Base-by-base conservation (phyloP, 2,797 vertebrate genomes). In the Megaceryle alcyon region DNA sequence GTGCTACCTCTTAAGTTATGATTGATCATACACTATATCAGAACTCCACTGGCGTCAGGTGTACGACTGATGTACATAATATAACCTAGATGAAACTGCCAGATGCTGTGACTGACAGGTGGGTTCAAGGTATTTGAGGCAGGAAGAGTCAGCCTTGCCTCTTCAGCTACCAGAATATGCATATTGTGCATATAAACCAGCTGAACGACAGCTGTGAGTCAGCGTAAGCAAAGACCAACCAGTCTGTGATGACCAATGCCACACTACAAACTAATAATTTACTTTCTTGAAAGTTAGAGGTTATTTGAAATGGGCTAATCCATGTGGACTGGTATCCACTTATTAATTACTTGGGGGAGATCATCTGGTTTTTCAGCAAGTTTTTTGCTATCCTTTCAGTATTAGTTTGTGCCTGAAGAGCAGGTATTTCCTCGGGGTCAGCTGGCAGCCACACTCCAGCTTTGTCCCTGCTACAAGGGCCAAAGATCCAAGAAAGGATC, bases 21-120 rank as follows among this genome's bases (percentile, higher is more conserved):
- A 96, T 80, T 94, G 86, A 96, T 94, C 56, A 59, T 64, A 28
- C 53, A 78, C 21, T 91, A 81, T 71, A 95, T 78, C 8, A 16
- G 75, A 95, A 85, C 48, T 79, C 56, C 54, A 29, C 13, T 86
- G 51, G n/a, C 63, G 59, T 88, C 81, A 51, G 56, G 25, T 76
- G 90, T 86, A 84, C 48, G 56, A 82, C 68, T 89, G 64, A 71
- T 57, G 76, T 57, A 68, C 31, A 3, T 79, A 39, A 85, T 89
- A 70, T 43, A 93, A 76, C 26, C 20, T 35, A 60, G n/a, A 51
- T 59, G 28, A 72, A 92, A 23, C 57, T 92, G 66, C 46, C 65
- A 76, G 75, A 17, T 78, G 23, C 64, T 71, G 33, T 89, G 92
- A 89, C 59, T 94, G 91, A 68, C 17, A 4, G 22, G 61, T 83